phyloP scores from a whole-genome alignment of 1,140 invertebrate genomes.

The Copidosoma floridanum region DNA sequence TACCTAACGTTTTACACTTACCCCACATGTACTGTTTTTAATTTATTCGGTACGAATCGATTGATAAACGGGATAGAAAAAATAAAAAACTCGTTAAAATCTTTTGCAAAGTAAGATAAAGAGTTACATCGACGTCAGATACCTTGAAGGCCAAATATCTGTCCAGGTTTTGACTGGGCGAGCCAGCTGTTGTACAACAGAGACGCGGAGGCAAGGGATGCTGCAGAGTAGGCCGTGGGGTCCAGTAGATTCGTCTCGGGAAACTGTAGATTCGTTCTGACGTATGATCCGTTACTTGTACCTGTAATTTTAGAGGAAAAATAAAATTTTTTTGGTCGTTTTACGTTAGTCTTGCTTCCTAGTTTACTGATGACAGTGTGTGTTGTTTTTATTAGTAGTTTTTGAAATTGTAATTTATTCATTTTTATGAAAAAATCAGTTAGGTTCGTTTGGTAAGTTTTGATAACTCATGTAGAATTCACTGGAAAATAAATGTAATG shows the following conservation, averaged over 20 bases:
- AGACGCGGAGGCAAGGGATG: constrained; percentile 51
- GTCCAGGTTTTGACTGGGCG: constrained; percentile 50
- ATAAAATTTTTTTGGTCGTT: not conserved
- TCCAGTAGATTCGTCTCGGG: constrained; percentile 12
- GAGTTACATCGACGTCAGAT: no score
- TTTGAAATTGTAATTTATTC: not conserved
- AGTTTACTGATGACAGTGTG: not conserved
- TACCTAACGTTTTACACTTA: no score
- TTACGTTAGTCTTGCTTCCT: not conserved
- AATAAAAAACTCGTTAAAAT: no score
- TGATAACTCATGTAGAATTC: no score
- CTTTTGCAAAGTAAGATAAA: no score
- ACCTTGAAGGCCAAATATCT: constrained; percentile 57
- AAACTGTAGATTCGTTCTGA: constrained; percentile 13
- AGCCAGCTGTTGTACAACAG: constrained; percentile 56
- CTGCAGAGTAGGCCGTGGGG: constrained; percentile 41
- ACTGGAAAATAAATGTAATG: no score
- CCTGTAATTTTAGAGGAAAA: not conserved
- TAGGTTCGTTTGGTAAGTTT: no score
- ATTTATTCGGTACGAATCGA: no score
- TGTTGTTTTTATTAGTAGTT: no score
- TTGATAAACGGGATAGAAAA: no score
- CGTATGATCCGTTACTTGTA: not conserved
- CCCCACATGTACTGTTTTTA: no score
- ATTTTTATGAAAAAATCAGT: not conserved